A percentile compares a stretch with the other conserved stretches of the same genome.
Conservation (phyloP, 1,140 invertebrate genomes). For the Sipha flava region DNA sequence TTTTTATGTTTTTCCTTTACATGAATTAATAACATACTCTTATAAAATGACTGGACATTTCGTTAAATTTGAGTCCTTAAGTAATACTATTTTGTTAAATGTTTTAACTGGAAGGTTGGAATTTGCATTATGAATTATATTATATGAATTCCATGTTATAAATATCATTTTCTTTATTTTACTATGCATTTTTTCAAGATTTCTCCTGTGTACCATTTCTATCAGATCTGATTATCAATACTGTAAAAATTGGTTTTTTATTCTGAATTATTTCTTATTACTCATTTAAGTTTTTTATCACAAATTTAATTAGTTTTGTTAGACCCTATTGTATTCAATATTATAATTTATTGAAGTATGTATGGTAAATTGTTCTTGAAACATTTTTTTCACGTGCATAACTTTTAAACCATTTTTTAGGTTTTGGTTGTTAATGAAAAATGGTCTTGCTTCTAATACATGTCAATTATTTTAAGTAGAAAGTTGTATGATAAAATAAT, state of each 20-base stretch:
- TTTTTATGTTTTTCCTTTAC: neutral
- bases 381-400: neutral
- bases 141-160: too few relatives aligned
- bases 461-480: neutral
- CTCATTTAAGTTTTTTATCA: neutral
- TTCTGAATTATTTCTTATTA: neutral
- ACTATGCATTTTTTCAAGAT: neutral
- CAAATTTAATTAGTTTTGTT: neutral
- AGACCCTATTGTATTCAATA: neutral
- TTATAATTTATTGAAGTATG: neutral
- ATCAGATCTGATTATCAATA: too few relatives aligned
- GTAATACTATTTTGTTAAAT: neutral
- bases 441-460: too few relatives aligned
- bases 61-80: neutral
- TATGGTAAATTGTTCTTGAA: neutral
- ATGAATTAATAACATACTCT: neutral
- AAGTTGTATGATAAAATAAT: neutral
- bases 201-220: too few relatives aligned
- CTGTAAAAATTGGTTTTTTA: too few relatives aligned
- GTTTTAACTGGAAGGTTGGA: too few relatives aligned
- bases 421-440: neutral
- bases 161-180: neutral
- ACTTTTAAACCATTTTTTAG: neutral
- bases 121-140: too few relatives aligned
- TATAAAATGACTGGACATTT: neutral